These are phyloP conservation scores for Melinaea marsaeus DNA, from an alignment of 2,888 invertebrate species.

Conservation along the genomic window DNA sequence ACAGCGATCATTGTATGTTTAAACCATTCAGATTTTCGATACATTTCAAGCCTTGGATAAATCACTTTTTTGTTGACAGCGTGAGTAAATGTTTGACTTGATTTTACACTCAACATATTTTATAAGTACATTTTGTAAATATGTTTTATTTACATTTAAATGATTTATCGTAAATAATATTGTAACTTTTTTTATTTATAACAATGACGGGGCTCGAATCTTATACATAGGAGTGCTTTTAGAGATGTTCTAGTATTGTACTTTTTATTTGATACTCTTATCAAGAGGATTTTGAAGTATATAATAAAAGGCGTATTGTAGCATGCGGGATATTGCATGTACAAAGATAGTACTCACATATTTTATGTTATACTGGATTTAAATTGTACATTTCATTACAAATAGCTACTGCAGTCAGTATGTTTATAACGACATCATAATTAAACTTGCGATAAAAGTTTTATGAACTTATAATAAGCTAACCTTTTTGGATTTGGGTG, in stretches of 20 bases:
- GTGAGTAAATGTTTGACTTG: slow-evolving; percentile 30
- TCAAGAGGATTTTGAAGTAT: too few species aligned
- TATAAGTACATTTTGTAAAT: slow-evolving; percentile 3
- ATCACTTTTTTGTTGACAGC: slow-evolving; percentile 25
- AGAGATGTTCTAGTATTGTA: too few species aligned
- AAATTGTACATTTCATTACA: not conserved
- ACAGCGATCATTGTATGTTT: slow-evolving; percentile 16
- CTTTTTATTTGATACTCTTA: too few species aligned
- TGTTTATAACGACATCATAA: too few species aligned
- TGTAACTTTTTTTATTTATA: too few species aligned
- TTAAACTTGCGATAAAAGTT: too few species aligned
- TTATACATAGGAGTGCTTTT: too few species aligned
- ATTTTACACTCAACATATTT: slow-evolving; percentile 12
- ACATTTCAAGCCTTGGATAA: slow-evolving; percentile 21
- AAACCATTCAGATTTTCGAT: slow-evolving; percentile 18
- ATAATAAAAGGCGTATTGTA: not conserved
- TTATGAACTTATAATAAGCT: too few species aligned
- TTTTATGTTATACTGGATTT: not conserved
- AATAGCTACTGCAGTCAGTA: not conserved
- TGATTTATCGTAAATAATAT: too few species aligned
- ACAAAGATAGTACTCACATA: not conserved
- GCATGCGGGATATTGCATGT: not conserved
- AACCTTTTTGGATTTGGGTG: too few species aligned
- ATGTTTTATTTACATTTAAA: not conserved
- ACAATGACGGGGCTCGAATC: too few species aligned